Conservation (phyloP, 2,888 invertebrate species). For the Leucophora obtusa region DNA sequence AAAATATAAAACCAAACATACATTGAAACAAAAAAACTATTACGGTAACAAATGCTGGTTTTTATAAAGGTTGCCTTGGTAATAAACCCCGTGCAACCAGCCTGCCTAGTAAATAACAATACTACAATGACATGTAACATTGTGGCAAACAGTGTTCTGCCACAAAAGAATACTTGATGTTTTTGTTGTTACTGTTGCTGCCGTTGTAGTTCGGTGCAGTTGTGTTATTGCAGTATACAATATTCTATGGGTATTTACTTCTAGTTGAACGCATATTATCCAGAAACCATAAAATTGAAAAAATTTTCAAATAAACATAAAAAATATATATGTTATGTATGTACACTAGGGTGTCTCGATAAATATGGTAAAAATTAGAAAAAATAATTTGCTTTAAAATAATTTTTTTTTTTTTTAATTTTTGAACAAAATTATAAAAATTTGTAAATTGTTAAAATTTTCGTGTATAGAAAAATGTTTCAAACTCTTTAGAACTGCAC, state of each 20-base stretch:
- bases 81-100: slow-evolving; percentile 54
- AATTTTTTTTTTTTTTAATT: too few relatives aligned
- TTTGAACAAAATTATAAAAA: too few relatives aligned
- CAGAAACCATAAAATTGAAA: slow-evolving; percentile 77
- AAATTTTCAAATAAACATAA: slow-evolving; percentile 67
- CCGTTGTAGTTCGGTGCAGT: slow-evolving; percentile 40
- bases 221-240: slow-evolving; percentile 44
- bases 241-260: slow-evolving; percentile 69
- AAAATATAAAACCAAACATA: slow-evolving; percentile 18
- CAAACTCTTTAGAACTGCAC: too few relatives aligned
- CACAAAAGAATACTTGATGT: slow-evolving; percentile 53
- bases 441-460: too few relatives aligned
- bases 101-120: slow-evolving; percentile 39
- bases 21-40: slow-evolving; percentile 26
- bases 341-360: too few relatives aligned
- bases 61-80: slow-evolving; percentile 50
- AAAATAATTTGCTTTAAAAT: too few relatives aligned
- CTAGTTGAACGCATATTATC: slow-evolving; percentile 75
- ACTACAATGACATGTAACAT: slow-evolving; percentile 56
- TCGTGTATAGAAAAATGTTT: too few relatives aligned
- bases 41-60: slow-evolving; percentile 58
- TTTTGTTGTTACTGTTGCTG: slow-evolving; percentile 29
- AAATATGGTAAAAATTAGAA: too few relatives aligned
- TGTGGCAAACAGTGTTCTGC: slow-evolving; percentile 55
- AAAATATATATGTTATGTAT: slow-evolving; percentile 50